Base-by-base conservation (phyloP, 2,888 invertebrate genomes). In the Ochropacha duplaris region DNA sequence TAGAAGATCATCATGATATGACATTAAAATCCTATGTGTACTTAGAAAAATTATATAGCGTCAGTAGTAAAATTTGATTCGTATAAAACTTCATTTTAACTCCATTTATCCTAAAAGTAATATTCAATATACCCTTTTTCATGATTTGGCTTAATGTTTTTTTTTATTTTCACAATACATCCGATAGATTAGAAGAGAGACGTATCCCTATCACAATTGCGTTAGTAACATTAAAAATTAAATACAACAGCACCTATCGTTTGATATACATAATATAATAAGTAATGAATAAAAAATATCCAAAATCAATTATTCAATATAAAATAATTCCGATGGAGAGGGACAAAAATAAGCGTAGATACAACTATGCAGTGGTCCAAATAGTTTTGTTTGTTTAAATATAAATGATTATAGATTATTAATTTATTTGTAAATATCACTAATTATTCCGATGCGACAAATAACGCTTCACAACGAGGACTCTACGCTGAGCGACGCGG, bases 231-330 rank as follows among this genome's bases (percentile, higher is more conserved):
- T 87, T 87, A 87, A 84, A 86, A 88, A 90, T 85, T 84, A 90
- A 87, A 88, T 84, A 85, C 84, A 87, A 86, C 88, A 92, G 92
- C 91, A 92, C 92, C 92, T 88, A 88, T 84, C 74, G 81, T 83
- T 85, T 85, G 87, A 88, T 84, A 88, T 84, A 87, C 79, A 84
- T 80, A 85, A 82, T 82, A 74, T 76, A 76, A 80, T 72, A 77
- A 72, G 83, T 76, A 77, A 65, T 79, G 80, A 86, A 85, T 84
- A 83, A 86, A 81, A 85, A 83, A 81, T 81, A 83, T 81, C 83
- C 76, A 83, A 86, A 87, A 86, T 83, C 69, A 79, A 81, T 79
- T 74, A 76, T 83, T 80, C 78, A 75, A 83, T 80, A 82, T 74
- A 86, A 79, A n/a, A 84, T 76, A 79, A 82, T 81, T 83, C 76